phyloP scores from a whole-genome alignment of 1,140 invertebrate species.

The Nephotettix cincticeps region DNA sequence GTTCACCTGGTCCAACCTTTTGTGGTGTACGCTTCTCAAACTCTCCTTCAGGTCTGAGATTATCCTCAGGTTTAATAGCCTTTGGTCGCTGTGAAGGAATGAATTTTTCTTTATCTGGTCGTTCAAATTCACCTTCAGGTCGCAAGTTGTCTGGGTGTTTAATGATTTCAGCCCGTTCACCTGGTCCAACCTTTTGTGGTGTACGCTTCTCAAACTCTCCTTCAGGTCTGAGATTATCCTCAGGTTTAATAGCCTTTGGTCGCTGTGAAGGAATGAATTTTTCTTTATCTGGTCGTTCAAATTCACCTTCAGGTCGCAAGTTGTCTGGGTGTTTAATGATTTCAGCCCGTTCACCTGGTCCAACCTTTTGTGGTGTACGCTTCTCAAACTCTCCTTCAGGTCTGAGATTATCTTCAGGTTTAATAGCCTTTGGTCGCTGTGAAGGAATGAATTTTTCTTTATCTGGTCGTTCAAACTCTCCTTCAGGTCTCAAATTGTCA shows the following conservation, averaged over 20 bases:
- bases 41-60: constrained; percentile 57
- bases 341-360: constrained; percentile 44
- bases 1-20: constrained; percentile 52
- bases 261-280: constrained; percentile 33
- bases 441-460: constrained; percentile 41
- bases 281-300: constrained; percentile 44
- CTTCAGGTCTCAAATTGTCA: constrained; percentile 46
- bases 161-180: constrained; percentile 45
- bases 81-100: constrained; percentile 43
- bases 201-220: constrained; percentile 49
- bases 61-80: constrained; percentile 41
- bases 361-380: constrained; percentile 50
- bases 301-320: constrained; percentile 61
- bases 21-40: constrained; percentile 45
- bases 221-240: constrained; percentile 51
- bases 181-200: constrained; percentile 40
- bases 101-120: constrained; percentile 41
- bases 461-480: constrained; percentile 50
- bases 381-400: constrained; percentile 51
- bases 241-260: constrained; percentile 46
- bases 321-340: constrained; percentile 52
- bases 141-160: constrained; percentile 55
- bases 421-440: constrained; percentile 48
- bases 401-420: constrained; percentile 53
- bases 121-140: constrained; percentile 56